Percentiles rank a stretch among this genome's conserved stretches.
Evolutionary conservation across 37 sponge, comb jelly and placozoan genomes (phyloP).

Genomic region (Diacarnus erythraeanus): DNA sequence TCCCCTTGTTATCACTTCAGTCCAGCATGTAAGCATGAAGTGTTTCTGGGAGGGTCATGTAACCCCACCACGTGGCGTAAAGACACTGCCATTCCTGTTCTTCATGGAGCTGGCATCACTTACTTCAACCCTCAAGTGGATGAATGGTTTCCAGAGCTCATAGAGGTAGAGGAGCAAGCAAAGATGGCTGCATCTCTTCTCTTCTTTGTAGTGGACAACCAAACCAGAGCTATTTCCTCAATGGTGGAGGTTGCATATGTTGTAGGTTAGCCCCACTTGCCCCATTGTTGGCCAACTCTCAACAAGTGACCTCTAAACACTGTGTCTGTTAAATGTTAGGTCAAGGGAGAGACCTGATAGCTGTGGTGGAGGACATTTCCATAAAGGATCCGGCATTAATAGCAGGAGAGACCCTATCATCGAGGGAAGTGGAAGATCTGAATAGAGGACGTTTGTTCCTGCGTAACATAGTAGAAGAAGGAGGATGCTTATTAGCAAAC

Average conservation of each 20-base stretch:
- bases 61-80: slow-evolving; percentile 95
- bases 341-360: slow-evolving; percentile 41
- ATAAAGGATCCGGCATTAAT: background rate
- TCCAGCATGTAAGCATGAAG: slow-evolving; percentile 19
- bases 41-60: slow-evolving; percentile 93
- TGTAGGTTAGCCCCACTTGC: slow-evolving; percentile 32
- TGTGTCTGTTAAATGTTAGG: slow-evolving; percentile 5
- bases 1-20: background rate
- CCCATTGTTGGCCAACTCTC: background rate
- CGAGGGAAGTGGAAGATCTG: slow-evolving; percentile 71
- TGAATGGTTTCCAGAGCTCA: slow-evolving; percentile 85
- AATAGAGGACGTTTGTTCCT: slow-evolving; percentile 78
- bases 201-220: slow-evolving; percentile 86
- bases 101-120: slow-evolving; percentile 60
- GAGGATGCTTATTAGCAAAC: slow-evolving; percentile 16
- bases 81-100: slow-evolving; percentile 73
- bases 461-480: slow-evolving; percentile 33
- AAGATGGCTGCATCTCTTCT: slow-evolving; percentile 70
- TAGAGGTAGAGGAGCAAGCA: slow-evolving; percentile 86
- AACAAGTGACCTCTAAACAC: background rate
- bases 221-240: slow-evolving; percentile 84
- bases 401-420: slow-evolving; percentile 37
- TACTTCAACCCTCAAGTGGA: slow-evolving; percentile 97
- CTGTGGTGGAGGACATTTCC: slow-evolving; percentile 38
- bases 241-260: slow-evolving; percentile 83